phyloP scores from a whole-genome alignment of 2,113 vertebrate genomes.

The Thymallus thymallus region DNA sequence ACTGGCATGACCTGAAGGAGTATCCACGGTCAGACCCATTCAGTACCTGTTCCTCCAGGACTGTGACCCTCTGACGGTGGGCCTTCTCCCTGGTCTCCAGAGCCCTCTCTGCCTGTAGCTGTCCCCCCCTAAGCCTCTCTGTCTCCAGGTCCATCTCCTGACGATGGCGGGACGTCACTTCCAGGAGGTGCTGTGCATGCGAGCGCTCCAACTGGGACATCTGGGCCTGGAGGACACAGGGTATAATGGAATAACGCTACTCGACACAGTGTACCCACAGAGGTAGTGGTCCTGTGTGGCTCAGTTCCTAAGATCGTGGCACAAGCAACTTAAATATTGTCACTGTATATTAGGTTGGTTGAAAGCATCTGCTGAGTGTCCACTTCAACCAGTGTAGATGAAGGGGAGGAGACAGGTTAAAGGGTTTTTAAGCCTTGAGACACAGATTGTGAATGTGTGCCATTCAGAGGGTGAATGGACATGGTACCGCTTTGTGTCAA shows the following conservation, averaged over 20 bases:
- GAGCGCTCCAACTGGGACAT: constrained; percentile 64
- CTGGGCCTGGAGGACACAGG: constrained; percentile 58
- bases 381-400: too few species aligned
- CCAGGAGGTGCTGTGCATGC: constrained; percentile 70
- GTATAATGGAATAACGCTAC: neutral
- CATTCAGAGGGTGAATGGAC: too few species aligned
- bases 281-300: too few species aligned
- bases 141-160: constrained; percentile 68
- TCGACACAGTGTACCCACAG: neutral
- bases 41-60: constrained; percentile 73
- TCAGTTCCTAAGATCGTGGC: too few species aligned
- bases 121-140: constrained; percentile 48
- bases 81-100: constrained; percentile 68
- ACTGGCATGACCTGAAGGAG: too few species aligned
- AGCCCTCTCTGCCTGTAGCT: constrained; percentile 66
- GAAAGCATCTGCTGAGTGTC: too few species aligned
- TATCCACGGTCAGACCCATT: neutral
- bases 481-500: too few species aligned
- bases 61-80: constrained; percentile 64
- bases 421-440: too few species aligned
- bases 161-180: constrained; percentile 68
- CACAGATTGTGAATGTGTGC: too few species aligned
- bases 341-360: too few species aligned
- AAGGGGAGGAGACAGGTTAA: too few species aligned
- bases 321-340: neutral